These are phyloP conservation scores for Pseudolaguvia tuberculata DNA, from an alignment of 2,113 vertebrate species.

Conservation along the genomic window DNA sequence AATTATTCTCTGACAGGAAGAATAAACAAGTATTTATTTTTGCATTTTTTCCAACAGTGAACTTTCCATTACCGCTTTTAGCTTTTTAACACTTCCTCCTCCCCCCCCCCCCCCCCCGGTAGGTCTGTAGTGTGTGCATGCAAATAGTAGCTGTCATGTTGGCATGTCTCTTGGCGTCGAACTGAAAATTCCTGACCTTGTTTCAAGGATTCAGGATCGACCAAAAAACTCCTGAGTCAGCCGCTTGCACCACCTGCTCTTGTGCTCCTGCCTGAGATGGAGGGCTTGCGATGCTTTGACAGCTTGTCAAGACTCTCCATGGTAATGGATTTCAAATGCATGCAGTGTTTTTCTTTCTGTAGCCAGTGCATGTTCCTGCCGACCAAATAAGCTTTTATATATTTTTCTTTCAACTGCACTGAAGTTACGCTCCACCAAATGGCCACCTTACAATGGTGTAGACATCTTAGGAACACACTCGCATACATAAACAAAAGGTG, in stretches of 20 bases:
- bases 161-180: constrained; percentile 21
- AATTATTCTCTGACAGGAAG: background rate
- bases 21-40: constrained; percentile 4
- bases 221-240: constrained; percentile 34
- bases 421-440: too few species aligned
- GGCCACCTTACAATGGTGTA: too few species aligned
- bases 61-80: constrained; percentile 31
- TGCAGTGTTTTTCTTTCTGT: constrained; percentile 16
- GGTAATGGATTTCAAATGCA: constrained; percentile 49
- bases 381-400: constrained; percentile 1
- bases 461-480: too few species aligned
- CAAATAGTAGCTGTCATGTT: constrained; percentile 17
- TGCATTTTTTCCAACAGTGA: constrained; percentile 5
- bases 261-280: constrained; percentile 27
- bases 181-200: constrained; percentile 41
- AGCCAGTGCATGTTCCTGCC: constrained; percentile 24
- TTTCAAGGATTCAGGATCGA: constrained; percentile 36
- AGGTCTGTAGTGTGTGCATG: constrained; percentile 19
- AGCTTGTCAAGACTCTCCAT: constrained; percentile 46
- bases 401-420: too few species aligned
- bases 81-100: constrained; percentile 4
- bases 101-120: background rate
- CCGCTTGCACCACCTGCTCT: constrained; percentile 26
- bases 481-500: too few species aligned
- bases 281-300: constrained; percentile 40